These are phyloP conservation scores for Akabosia matsudoensis DNA, from an alignment of 1,140 invertebrate species.

Conservation along the genomic window DNA sequence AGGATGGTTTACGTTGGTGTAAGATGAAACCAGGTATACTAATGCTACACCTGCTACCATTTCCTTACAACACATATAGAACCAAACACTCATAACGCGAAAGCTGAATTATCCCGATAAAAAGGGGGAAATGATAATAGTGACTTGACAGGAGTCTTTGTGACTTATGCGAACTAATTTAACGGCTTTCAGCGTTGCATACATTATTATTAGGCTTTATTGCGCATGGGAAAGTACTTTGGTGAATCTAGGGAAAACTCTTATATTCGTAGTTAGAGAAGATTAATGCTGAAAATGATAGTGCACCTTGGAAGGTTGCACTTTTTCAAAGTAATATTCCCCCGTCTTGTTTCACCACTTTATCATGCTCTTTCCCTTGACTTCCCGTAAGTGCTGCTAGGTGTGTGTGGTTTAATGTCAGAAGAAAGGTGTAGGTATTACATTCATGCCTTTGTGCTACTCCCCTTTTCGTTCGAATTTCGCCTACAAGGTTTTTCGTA, in stretches of 20 bases:
- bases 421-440: no score
- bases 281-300: constrained; percentile 1
- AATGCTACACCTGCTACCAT: no score
- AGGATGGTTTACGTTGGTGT: no score
- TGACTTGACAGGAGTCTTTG: not conserved
- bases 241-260: not conserved
- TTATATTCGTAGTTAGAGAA: not conserved
- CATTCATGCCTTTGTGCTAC: no score
- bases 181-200: not conserved
- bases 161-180: not conserved
- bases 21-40: no score
- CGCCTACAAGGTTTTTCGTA: no score
- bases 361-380: not conserved
- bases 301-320: not conserved
- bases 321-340: constrained; percentile 4
- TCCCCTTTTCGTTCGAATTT: no score
- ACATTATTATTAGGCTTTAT: not conserved
- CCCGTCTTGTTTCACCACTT: not conserved
- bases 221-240: not conserved
- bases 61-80: no score
- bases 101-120: no score
- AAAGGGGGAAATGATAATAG: not conserved
- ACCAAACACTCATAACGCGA: no score
- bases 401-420: no score
- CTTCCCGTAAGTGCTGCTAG: not conserved